Percentiles rank a stretch among this genome's conserved stretches.
Conservation (phyloP, 1,140 invertebrate genomes). For the Scylla paramamosain region DNA sequence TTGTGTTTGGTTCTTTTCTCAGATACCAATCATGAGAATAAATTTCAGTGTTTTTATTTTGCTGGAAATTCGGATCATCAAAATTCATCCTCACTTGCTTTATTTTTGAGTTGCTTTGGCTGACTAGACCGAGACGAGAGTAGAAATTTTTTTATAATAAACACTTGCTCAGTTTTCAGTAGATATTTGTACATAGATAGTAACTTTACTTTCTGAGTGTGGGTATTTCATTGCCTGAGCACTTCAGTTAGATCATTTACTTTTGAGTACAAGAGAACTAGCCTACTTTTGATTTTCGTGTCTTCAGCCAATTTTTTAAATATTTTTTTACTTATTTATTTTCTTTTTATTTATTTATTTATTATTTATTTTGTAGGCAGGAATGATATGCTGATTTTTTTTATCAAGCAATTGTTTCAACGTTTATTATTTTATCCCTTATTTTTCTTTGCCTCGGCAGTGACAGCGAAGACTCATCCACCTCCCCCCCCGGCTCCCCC, state of each 20-base stretch:
- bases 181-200: not conserved
- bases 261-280: too few species aligned
- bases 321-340: not conserved
- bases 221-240: too few species aligned
- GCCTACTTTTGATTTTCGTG: too few species aligned
- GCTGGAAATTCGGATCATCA: too few species aligned
- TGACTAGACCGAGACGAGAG: not conserved
- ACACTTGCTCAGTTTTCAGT: not conserved
- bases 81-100: too few species aligned
- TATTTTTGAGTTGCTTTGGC: not conserved
- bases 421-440: not conserved
- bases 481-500: conserved; percentile 68
- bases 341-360: not conserved
- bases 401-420: too few species aligned
- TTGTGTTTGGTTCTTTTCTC: too few species aligned
- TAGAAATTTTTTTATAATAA: not conserved
- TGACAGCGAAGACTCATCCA: conserved; percentile 73
- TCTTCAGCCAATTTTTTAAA: too few species aligned
- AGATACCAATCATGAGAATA: too few species aligned
- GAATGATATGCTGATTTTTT: not conserved
- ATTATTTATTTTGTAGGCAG: not conserved
- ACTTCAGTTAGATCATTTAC: too few species aligned
- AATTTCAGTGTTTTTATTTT: not conserved
- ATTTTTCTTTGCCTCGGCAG: conserved; percentile 71
- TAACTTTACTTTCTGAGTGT: not conserved